These are phyloP conservation scores for Globia sparganii DNA, from an alignment of 2,888 invertebrate species.

Conservation along the genomic window DNA sequence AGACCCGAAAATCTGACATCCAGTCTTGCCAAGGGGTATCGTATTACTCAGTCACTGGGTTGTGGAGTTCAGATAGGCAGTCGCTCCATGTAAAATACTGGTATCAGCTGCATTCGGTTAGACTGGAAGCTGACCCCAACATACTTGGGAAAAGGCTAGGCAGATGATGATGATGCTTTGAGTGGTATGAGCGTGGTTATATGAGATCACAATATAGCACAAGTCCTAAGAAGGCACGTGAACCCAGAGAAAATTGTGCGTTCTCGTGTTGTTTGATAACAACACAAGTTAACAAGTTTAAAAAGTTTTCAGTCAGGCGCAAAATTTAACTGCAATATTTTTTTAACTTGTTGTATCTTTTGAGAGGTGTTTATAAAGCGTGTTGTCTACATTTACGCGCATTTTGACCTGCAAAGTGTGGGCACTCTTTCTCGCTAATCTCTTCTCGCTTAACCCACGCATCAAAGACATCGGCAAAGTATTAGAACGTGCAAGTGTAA, in stretches of 20 bases:
- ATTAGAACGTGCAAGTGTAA: slow-evolving; percentile 82
- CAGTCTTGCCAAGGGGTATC: no score
- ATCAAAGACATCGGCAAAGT: slow-evolving; percentile 68
- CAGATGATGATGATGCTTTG: background rate
- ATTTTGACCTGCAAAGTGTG: background rate
- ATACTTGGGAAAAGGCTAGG: no score
- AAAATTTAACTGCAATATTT: background rate
- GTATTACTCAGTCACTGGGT: no score
- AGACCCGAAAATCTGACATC: no score
- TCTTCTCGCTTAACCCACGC: slow-evolving; percentile 64
- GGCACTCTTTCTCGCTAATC: background rate
- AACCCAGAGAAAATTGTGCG: background rate
- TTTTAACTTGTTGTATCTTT: background rate
- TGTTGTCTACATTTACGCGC: background rate
- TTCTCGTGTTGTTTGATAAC: background rate
- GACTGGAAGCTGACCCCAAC: no score
- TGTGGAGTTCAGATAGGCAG: no score
- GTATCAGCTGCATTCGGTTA: no score
- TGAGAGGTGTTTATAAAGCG: background rate
- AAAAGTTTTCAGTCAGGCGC: background rate
- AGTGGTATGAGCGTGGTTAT: background rate
- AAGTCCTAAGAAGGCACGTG: background rate
- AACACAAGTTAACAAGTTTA: no score
- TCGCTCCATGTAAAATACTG: no score
- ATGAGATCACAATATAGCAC: background rate